Percentiles rank a stretch among this genome's conserved stretches.
Evolutionary conservation across 2,113 vertebrate species (phyloP).

Genomic region (Typhlomys cinereus): DNA sequence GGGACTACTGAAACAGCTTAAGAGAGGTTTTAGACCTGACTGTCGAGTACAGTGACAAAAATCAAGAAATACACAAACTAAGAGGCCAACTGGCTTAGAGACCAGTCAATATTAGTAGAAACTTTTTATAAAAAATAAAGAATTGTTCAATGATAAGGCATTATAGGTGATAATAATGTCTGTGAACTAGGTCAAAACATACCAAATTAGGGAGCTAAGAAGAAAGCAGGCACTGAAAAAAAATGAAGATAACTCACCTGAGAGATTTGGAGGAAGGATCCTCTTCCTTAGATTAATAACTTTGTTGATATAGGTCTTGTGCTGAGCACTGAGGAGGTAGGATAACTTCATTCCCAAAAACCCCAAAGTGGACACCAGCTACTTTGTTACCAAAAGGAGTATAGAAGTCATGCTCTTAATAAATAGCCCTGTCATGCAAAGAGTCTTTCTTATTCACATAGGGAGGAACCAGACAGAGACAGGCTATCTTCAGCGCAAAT

Average conservation of each 20-base stretch:
- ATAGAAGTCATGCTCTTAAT: conserved; percentile 41
- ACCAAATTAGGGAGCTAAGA: neutral
- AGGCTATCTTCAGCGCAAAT: conserved; percentile 16
- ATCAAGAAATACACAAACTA: neutral
- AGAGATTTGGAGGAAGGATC: neutral
- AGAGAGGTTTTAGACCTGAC: neutral
- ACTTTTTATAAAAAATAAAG: neutral
- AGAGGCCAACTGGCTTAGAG: neutral
- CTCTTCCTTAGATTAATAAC: conserved; percentile 53
- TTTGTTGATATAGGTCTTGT: conserved; percentile 42
- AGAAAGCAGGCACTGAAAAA: conserved; percentile 31
- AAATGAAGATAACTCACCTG: neutral
- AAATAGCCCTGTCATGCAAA: conserved; percentile 40
- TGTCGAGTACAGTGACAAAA: neutral
- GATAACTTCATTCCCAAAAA: conserved; percentile 19
- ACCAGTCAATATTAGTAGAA: neutral
- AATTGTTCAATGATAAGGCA: neutral
- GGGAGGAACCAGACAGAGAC: neutral
- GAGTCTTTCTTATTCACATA: neutral
- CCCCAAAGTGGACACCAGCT: neutral
- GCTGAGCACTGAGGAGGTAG: conserved; percentile 11
- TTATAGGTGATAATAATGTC: neutral
- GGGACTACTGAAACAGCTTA: neutral
- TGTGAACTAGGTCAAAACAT: conserved; percentile 39
- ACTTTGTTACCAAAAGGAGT: conserved; percentile 31